Conservation (phyloP, 2,888 invertebrate genomes). For the Argyra leucocephala region DNA sequence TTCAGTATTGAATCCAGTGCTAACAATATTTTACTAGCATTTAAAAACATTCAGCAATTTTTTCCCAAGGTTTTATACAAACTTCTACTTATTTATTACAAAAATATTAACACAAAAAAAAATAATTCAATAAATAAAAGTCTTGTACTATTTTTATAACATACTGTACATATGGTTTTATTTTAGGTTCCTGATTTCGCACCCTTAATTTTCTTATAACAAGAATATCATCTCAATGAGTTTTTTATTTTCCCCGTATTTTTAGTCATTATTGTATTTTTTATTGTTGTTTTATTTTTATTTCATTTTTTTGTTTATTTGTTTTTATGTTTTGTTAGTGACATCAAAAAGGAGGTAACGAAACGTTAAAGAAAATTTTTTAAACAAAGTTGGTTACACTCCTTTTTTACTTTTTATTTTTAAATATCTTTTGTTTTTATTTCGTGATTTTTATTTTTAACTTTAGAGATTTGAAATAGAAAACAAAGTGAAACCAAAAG, state of each 20-base stretch:
- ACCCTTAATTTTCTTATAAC: no score
- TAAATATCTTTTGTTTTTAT: not conserved
- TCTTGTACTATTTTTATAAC: no score
- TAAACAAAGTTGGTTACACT: not conserved
- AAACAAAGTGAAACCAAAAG: no score
- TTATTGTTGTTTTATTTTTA: not conserved
- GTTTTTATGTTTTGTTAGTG: not conserved
- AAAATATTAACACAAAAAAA: no score
- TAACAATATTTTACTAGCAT: no score
- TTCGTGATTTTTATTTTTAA: not conserved
- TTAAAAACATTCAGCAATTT: no score
- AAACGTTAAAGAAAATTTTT: conserved; percentile 9
- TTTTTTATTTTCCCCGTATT: not conserved
- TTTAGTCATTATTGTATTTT: not conserved
- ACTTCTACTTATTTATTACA: no score
- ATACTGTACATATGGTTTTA: no score
- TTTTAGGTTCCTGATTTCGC: no score
- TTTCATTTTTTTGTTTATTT: not conserved
- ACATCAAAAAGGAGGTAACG: conserved; percentile 11
- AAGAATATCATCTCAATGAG: not conserved
- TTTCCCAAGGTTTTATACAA: no score
- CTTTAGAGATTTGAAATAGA: not conserved
- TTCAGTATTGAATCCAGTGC: no score
- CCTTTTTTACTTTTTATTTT: not conserved
- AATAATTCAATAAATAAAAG: no score